phyloP scores from a whole-genome alignment of 2,888 invertebrate species.

The Adelphocoris suturalis region DNA sequence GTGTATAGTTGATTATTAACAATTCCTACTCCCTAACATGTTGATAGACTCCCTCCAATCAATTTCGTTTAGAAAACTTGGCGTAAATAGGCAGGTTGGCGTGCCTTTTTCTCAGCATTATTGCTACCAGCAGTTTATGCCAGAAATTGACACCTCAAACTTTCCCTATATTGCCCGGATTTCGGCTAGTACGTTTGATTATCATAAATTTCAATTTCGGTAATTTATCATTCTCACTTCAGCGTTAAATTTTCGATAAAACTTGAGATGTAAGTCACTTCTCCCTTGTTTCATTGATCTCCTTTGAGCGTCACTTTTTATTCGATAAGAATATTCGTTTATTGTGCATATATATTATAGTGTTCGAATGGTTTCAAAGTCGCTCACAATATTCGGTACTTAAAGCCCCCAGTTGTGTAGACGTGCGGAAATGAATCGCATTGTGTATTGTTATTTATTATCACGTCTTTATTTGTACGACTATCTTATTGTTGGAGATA shows the following conservation, averaged over 20 bases:
- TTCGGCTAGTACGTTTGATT: neutral
- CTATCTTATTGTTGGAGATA: neutral
- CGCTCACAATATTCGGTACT: neutral
- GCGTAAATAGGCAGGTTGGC: conserved; percentile 52
- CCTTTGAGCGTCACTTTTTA: neutral
- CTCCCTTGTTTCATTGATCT: neutral
- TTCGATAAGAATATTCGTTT: neutral
- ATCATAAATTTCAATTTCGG: neutral
- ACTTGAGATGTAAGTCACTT: neutral
- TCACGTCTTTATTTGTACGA: conserved; percentile 29
- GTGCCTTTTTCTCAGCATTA: conserved; percentile 35
- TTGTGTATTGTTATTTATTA: conserved; percentile 33
- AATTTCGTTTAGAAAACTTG: neutral
- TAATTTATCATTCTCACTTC: conserved; percentile 5
- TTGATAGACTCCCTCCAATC: conserved; percentile 15
- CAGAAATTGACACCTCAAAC: conserved; percentile 22
- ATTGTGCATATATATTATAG: neutral
- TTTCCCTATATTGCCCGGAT: conserved; percentile 44
- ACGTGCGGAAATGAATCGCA: neutral
- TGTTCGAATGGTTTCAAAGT: neutral
- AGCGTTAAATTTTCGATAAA: neutral
- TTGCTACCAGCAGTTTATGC: neutral
- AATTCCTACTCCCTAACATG: neutral
- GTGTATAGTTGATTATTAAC: conserved; percentile 23
- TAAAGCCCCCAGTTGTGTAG: neutral